These are phyloP conservation scores for Ceramica pisi DNA, from an alignment of 2,888 invertebrate genomes.

Conservation along the genomic window DNA sequence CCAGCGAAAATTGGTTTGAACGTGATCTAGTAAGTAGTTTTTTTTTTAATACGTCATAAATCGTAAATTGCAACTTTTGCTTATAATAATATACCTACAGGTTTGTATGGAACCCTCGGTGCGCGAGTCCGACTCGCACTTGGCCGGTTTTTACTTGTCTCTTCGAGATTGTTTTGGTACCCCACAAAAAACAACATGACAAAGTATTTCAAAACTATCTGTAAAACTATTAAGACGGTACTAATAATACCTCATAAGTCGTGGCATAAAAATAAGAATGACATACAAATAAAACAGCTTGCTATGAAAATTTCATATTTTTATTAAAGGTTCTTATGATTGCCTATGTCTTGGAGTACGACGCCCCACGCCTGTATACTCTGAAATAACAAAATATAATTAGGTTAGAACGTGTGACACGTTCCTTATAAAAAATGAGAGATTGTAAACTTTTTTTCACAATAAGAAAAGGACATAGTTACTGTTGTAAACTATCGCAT, in stretches of 20 bases:
- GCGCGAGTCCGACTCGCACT: too few relatives aligned
- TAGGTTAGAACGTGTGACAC: too few relatives aligned
- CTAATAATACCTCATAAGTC: neutral
- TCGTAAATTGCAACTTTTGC: too few relatives aligned
- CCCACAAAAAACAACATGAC: too few relatives aligned
- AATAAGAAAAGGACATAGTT: too few relatives aligned
- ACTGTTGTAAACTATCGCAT: neutral
- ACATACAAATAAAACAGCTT: neutral
- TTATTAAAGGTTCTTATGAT: neutral
- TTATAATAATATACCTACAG: too few relatives aligned
- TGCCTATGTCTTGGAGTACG: neutral
- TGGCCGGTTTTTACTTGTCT: neutral
- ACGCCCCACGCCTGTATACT: neutral
- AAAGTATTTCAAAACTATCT: neutral
- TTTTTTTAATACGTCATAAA: too few relatives aligned
- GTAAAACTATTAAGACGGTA: neutral
- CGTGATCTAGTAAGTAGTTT: too few relatives aligned
- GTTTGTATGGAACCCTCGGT: too few relatives aligned
- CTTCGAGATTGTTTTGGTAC: neutral
- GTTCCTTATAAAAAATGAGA: neutral
- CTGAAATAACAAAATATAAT: constrained; percentile 19
- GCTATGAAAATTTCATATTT: neutral
- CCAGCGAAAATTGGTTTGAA: too few relatives aligned
- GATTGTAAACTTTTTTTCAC: too few relatives aligned
- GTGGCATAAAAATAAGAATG: neutral